Percentiles rank a stretch among this genome's conserved stretches.
Evolutionary conservation across 2,888 invertebrate species (phyloP).

Genomic region (Enchytraeus crypticus): DNA sequence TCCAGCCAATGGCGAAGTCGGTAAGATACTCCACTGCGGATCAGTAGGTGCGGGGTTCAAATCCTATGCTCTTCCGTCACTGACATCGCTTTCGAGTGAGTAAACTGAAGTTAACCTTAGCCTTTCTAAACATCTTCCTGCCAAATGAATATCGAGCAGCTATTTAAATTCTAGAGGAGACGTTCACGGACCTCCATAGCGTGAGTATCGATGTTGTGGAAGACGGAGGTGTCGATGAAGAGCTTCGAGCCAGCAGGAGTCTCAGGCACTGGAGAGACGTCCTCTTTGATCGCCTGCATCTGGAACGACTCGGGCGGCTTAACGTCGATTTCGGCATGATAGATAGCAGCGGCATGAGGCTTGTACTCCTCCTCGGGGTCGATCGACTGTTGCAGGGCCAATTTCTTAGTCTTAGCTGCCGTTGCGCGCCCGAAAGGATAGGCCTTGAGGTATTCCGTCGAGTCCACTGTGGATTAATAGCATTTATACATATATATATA

Average conservation of each 20-base stretch:
- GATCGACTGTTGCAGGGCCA: conserved; percentile 26
- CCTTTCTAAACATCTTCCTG: too few relatives aligned
- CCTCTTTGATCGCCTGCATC: conserved; percentile 8
- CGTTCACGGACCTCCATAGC: conserved; percentile 45
- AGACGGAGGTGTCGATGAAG: conserved; percentile 39
- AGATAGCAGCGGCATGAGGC: conserved; percentile 25
- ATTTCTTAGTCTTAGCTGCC: conserved; percentile 16
- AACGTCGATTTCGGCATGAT: conserved; percentile 25
- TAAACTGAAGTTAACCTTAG: too few relatives aligned
- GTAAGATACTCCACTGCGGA: too few relatives aligned
- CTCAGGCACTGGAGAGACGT: conserved; percentile 37
- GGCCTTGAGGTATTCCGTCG: not conserved
- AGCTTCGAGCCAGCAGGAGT: conserved; percentile 33
- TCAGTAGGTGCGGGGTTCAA: too few relatives aligned
- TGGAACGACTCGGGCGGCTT: conserved; percentile 29
- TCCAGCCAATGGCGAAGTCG: too few relatives aligned
- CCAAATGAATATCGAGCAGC: too few relatives aligned
- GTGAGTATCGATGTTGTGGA: conserved; percentile 46
- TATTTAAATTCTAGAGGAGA: too few relatives aligned
- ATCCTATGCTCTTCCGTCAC: too few relatives aligned
- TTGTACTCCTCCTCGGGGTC: conserved; percentile 30
- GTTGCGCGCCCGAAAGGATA: conserved; percentile 16
- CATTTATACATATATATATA: not conserved
- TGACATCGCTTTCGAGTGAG: too few relatives aligned
- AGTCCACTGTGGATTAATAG: not conserved